A percentile compares a stretch with the other conserved stretches of the same genome.
These are phyloP conservation scores for Poicephalus meyeri DNA, from an alignment of 2,113 vertebrate genomes.

Conservation along the genomic window DNA sequence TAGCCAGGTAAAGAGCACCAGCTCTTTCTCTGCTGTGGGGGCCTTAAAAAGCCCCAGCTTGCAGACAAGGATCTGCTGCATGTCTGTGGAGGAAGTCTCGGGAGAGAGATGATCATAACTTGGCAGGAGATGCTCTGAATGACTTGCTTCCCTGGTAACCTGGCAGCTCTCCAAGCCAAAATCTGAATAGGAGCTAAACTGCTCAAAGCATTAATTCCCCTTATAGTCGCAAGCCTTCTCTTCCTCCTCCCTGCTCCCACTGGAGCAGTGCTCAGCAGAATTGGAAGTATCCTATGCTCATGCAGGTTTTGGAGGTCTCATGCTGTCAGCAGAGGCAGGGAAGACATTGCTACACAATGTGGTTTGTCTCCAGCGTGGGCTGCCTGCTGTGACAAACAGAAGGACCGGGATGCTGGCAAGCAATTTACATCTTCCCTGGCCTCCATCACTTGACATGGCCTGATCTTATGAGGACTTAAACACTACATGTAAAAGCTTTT, in stretches of 20 bases:
- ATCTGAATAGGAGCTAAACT: constrained; percentile 18
- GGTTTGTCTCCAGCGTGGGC: rapidly evolving
- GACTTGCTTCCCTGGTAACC: constrained; percentile 60
- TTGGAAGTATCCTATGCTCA: neutral
- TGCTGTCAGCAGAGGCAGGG: neutral
- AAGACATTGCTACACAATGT: rapidly evolving
- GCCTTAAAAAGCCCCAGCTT: neutral
- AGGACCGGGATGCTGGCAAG: rapidly evolving
- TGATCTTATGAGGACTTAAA: neutral
- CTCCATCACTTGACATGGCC: neutral
- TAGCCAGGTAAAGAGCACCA: rapidly evolving
- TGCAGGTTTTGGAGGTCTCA: neutral
- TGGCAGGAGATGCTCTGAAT: constrained; percentile 43
- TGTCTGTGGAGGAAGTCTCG: constrained; percentile 7
- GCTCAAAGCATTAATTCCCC: neutral
- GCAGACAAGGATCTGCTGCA: neutral
- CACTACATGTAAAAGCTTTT: neutral
- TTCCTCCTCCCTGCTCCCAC: neutral
- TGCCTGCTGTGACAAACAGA: neutral
- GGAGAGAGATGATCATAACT: constrained; percentile 21
- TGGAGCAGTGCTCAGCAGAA: neutral
- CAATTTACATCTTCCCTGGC: rapidly evolving
- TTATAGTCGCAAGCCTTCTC: neutral
- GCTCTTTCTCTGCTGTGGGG: neutral
- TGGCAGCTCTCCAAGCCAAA: constrained; percentile 35